A percentile compares a stretch with the other conserved stretches of the same genome.
phyloP scores from a whole-genome alignment of 23 tunicate species.

The Diplosoma virens region DNA sequence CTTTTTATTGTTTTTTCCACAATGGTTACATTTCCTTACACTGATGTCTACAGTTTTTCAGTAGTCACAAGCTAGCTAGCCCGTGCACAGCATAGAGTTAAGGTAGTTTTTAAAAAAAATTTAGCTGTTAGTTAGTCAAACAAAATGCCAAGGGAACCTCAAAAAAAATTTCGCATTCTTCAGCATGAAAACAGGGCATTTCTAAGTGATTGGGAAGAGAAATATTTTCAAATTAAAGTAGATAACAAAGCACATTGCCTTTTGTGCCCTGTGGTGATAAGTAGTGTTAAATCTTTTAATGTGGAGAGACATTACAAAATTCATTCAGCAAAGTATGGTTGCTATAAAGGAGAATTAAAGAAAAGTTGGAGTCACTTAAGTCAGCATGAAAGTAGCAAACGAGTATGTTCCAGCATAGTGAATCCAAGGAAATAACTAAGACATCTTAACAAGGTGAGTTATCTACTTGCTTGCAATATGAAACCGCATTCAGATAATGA shows the following conservation, averaged over 20 bases:
- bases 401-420: constrained; percentile 12
- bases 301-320: constrained; percentile 42
- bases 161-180: constrained; percentile 27
- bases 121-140: no score
- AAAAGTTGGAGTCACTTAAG: constrained; percentile 27
- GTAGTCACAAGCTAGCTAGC: no score
- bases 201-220: constrained; percentile 30
- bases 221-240: constrained; percentile 28
- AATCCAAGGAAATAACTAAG: constrained; percentile 29
- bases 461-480: constrained; percentile 38
- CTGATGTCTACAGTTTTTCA: no score
- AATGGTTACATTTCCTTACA: no score
- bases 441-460: constrained; percentile 27
- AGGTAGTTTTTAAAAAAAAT: no score
- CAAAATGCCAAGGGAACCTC: constrained; percentile 15
- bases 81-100: no score
- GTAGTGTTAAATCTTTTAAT: constrained; percentile 28
- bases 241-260: constrained; percentile 34
- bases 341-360: constrained; percentile 36
- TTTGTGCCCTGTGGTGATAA: constrained; percentile 30
- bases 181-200: constrained; percentile 31
- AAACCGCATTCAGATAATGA: constrained; percentile 39
- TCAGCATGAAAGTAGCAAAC: constrained; percentile 35
- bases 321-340: constrained; percentile 45
- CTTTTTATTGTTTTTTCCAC: no score